phyloP scores from a whole-genome alignment of 1,140 invertebrate species.

The Temnothorax longispinosus region DNA sequence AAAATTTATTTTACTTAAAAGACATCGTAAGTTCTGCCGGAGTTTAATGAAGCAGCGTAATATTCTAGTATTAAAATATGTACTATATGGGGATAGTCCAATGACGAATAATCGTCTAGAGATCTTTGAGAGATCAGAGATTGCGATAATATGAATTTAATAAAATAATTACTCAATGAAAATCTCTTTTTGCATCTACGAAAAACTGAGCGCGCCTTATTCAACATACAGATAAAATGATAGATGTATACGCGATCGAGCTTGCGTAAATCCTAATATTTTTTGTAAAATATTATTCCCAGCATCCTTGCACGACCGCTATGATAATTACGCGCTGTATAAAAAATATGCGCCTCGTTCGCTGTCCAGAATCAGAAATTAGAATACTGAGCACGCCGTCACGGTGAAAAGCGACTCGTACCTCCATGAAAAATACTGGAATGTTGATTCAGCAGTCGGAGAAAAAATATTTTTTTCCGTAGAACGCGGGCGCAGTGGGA shows the following conservation, averaged over 20 bases:
- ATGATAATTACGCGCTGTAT: constrained; percentile 57
- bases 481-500: constrained; percentile 51
- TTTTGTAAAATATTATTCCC: constrained; percentile 55
- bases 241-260: constrained; percentile 35
- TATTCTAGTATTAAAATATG: neutral
- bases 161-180: constrained; percentile 15
- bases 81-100: neutral
- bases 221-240: constrained; percentile 33
- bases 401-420: constrained; percentile 60
- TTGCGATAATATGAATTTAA: constrained; percentile 1
- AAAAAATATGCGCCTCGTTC: constrained; percentile 60
- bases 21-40: neutral
- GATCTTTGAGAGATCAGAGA: neutral
- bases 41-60: constrained; percentile 19
- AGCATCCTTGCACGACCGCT: constrained; percentile 40
- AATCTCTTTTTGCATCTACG: neutral
- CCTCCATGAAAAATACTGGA: constrained; percentile 60
- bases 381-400: constrained; percentile 53
- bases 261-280: constrained; percentile 55
- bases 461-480: constrained; percentile 61
- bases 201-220: constrained; percentile 4
- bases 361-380: constrained; percentile 56
- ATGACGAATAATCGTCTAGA: neutral
- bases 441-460: constrained; percentile 57
- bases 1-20: constrained; percentile 25